Percentiles rank a stretch among this genome's conserved stretches.
phyloP scores from a whole-genome alignment of 1,140 invertebrate genomes.

The Nylanderia fulva region DNA sequence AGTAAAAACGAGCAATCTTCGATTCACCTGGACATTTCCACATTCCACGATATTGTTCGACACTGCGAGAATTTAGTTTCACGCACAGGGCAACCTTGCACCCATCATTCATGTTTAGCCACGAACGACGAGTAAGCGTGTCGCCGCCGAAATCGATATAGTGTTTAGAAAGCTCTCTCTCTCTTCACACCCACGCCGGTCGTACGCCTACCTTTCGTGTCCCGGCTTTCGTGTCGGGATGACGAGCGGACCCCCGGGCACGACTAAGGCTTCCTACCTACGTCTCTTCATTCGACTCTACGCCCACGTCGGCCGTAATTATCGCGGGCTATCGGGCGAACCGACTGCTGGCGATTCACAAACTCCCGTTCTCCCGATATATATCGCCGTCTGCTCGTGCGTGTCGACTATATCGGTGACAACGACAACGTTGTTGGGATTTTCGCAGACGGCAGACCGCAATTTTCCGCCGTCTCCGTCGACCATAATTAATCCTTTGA shows the following conservation, averaged over 20 bases:
- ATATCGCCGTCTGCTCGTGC: conserved; percentile 25
- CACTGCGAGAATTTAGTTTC: background rate
- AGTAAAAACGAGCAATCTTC: background rate
- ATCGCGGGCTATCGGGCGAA: background rate
- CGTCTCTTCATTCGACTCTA: conserved; percentile 27
- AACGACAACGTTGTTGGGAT: background rate
- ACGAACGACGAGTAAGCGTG: conserved; percentile 68
- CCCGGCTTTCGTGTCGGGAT: conserved; percentile 17
- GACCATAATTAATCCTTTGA: conserved; percentile 60
- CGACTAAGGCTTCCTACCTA: conserved; percentile 6
- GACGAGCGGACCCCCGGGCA: conserved; percentile 7
- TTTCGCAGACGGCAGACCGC: conserved; percentile 43
- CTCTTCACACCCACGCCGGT: conserved; percentile 58
- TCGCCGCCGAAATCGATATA: conserved; percentile 75
- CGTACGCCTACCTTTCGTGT: conserved; percentile 18
- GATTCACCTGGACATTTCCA: conserved; percentile 13
- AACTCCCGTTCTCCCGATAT: background rate
- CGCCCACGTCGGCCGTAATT: conserved; percentile 35
- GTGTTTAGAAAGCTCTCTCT: conserved; percentile 70
- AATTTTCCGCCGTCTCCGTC: conserved; percentile 49
- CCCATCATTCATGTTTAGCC: conserved; percentile 65
- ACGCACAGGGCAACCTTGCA: conserved; percentile 21
- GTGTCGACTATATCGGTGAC: background rate
- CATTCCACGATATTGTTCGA: background rate
- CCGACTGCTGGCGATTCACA: conserved; percentile 16